Percentiles rank a stretch among this genome's conserved stretches.
Evolutionary conservation across 92 coral and sea anemone genomes (phyloP).

Genomic region (Epizoanthus rinbou): DNA sequence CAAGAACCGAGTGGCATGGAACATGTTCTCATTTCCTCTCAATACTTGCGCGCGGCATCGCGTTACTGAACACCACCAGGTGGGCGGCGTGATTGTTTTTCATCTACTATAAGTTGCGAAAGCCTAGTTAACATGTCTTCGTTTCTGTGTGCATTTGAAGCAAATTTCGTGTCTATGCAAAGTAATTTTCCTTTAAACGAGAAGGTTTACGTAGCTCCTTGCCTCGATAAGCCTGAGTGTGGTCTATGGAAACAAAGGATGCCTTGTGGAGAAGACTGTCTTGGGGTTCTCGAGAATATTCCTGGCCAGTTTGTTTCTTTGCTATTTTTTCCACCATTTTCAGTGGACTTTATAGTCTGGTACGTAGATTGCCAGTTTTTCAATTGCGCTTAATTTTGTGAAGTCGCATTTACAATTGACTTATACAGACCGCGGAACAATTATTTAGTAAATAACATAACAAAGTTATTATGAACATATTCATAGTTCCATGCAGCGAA

Average conservation of each 20-base stretch:
- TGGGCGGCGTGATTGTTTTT: not conserved
- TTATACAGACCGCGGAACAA: not conserved
- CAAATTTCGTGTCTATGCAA: not conserved
- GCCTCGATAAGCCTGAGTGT: not conserved
- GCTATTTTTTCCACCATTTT: not conserved
- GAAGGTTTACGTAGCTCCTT: not conserved
- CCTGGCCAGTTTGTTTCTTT: not conserved
- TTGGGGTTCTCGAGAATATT: not conserved
- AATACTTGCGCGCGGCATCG: no score
- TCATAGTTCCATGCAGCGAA: not conserved
- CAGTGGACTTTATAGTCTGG: not conserved
- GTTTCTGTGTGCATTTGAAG: not conserved
- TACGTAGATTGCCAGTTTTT: not conserved
- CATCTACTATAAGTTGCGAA: not conserved
- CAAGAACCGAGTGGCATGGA: not conserved
- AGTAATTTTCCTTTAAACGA: not conserved
- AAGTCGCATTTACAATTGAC: no score
- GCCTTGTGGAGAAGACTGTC: not conserved
- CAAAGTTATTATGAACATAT: not conserved
- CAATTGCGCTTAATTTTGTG: no score
- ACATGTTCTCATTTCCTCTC: no score
- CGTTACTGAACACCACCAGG: not conserved
- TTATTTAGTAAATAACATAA: no score
- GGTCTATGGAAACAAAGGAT: not conserved
- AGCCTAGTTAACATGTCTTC: not conserved